These are phyloP conservation scores for Aleiodes leptofemur DNA, from an alignment of 2,888 invertebrate genomes.

Conservation along the genomic window DNA sequence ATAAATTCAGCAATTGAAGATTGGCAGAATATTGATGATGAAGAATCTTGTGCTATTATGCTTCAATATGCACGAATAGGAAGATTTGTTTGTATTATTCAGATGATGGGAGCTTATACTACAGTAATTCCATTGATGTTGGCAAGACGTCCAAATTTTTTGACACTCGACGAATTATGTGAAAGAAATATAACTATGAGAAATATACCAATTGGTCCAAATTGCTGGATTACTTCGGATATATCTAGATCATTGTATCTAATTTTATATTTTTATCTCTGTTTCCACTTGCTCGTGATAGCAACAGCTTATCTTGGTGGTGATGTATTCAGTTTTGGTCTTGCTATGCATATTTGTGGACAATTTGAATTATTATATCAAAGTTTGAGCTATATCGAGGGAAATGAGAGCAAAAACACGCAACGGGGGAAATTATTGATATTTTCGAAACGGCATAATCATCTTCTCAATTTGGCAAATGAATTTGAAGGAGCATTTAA, in stretches of 20 bases:
- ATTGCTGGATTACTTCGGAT: background rate
- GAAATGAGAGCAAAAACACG: too few relatives aligned
- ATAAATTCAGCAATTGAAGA: slow-evolving; percentile 48
- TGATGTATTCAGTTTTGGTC: slow-evolving; percentile 47
- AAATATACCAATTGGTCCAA: slow-evolving; percentile 2
- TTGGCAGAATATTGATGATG: slow-evolving; percentile 41
- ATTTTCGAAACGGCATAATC: slow-evolving; percentile 45
- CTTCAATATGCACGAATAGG: slow-evolving; percentile 42
- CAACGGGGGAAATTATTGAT: background rate
- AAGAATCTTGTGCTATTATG: slow-evolving; percentile 46
- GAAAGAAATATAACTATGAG: background rate
- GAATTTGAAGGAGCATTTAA: slow-evolving; percentile 51
- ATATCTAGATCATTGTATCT: background rate
- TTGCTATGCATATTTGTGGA: slow-evolving; percentile 49
- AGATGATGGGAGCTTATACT: slow-evolving; percentile 47
- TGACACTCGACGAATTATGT: background rate
- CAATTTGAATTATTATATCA: slow-evolving; percentile 44
- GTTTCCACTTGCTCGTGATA: background rate
- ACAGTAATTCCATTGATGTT: slow-evolving; percentile 45
- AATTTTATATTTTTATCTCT: background rate
- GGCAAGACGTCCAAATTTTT: slow-evolving; percentile 35
- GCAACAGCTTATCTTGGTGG: slow-evolving; percentile 18
- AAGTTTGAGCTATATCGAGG: background rate
- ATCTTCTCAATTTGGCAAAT: slow-evolving; percentile 45
- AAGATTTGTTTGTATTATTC: slow-evolving; percentile 44